These are phyloP conservation scores for Anableps anableps DNA, from an alignment of 2,797 vertebrate genomes.

Conservation along the genomic window DNA sequence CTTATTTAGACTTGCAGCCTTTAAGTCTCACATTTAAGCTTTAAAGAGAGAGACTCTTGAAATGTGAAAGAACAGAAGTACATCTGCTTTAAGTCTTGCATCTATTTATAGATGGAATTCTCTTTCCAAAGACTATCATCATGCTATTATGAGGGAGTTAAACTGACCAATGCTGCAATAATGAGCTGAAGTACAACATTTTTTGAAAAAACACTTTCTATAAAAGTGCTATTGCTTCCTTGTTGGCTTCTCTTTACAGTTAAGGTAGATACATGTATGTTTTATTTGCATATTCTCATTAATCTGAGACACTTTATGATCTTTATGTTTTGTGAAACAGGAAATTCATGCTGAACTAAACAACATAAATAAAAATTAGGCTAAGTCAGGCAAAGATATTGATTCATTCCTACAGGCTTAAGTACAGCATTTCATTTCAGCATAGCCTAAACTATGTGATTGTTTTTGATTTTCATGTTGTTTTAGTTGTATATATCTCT, in stretches of 20 bases:
- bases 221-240: not conserved
- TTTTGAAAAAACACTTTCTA: not conserved
- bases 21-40: not conserved
- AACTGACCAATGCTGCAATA: not conserved
- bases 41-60: not conserved
- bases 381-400: not conserved
- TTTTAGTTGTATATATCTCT: no score
- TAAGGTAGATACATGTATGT: not conserved
- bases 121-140: not conserved
- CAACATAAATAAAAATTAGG: no score
- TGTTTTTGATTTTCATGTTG: not conserved
- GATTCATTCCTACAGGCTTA: not conserved
- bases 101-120: not conserved
- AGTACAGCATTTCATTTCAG: not conserved
- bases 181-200: not conserved
- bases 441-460: not conserved
- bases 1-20: not conserved
- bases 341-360: not conserved
- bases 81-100: not conserved
- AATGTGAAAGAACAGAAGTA: not conserved
- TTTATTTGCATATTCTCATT: not conserved
- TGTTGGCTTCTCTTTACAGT: not conserved
- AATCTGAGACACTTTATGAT: not conserved
- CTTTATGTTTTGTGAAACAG: not conserved
- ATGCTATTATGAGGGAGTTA: not conserved